Evolutionary conservation across 2,797 vertebrate species (phyloP).

Genomic region (Halcyon leucocephala): DNA sequence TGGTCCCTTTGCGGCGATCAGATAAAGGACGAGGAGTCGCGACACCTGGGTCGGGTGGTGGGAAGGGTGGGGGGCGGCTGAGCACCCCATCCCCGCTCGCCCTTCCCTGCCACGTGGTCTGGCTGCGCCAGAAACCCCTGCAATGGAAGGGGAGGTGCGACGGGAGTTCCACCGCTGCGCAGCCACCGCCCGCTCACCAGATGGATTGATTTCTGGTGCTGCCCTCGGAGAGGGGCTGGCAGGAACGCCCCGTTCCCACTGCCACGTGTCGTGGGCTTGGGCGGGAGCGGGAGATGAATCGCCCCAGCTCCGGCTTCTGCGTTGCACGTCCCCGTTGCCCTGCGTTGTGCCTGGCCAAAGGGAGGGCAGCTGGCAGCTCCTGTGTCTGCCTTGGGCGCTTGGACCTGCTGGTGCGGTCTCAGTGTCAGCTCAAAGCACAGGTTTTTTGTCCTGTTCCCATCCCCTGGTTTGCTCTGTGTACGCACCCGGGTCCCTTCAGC

Average conservation of each 20-base stretch:
- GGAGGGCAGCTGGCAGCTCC: background rate
- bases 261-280: accelerated
- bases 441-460: accelerated
- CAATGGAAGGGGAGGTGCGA: conserved; percentile 63
- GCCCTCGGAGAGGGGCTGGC: background rate
- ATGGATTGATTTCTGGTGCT: background rate
- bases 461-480: accelerated
- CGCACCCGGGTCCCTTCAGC: accelerated
- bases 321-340: too few species aligned
- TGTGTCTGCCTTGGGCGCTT: accelerated
- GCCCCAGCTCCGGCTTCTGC: accelerated
- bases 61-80: background rate
- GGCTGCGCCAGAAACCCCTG: conserved; percentile 59
- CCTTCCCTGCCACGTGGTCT: conserved; percentile 33
- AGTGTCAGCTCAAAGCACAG: accelerated
- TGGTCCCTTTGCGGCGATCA: background rate
- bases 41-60: background rate
- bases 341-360: background rate
- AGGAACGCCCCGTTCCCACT: background rate
- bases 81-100: background rate
- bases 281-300: accelerated
- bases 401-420: background rate
- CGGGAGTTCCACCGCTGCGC: background rate
- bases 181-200: background rate
- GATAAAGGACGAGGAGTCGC: background rate